phyloP scores from a whole-genome alignment of 2,888 invertebrate genomes.

The Hirtodrosophila trivittata region DNA sequence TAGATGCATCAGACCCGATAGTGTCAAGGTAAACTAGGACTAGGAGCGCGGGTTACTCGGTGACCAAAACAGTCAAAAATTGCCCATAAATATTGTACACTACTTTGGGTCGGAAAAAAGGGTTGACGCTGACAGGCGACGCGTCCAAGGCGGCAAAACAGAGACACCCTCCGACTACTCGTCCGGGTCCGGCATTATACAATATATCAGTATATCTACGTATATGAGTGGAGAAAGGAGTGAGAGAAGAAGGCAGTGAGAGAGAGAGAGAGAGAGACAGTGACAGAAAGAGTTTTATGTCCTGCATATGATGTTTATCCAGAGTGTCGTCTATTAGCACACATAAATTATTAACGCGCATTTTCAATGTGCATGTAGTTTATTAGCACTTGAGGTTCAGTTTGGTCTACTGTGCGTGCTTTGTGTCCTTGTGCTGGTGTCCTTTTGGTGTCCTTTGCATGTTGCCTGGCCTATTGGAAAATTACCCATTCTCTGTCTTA shows the following conservation, averaged over 20 bases:
- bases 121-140: constrained; percentile 71
- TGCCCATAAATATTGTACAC: constrained; percentile 67
- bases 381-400: constrained; percentile 71
- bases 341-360: constrained; percentile 77
- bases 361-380: constrained; percentile 71
- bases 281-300: constrained; percentile 6
- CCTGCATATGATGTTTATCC: constrained; percentile 71
- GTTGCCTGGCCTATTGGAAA: constrained; percentile 50
- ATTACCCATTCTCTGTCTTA: constrained; percentile 36
- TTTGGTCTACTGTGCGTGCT: constrained; percentile 22
- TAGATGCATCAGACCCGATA: constrained; percentile 59
- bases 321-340: constrained; percentile 60
- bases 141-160: constrained; percentile 3
- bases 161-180: constrained; percentile 23
- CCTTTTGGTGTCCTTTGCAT: constrained; percentile 77
- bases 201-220: too few species aligned
- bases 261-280: too few species aligned
- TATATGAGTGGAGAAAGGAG: too few species aligned
- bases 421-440: constrained; percentile 40
- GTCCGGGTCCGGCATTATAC: too few species aligned
- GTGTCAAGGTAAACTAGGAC: constrained; percentile 62
- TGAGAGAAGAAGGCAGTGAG: too few species aligned
- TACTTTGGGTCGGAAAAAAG: constrained; percentile 51
- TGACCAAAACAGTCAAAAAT: constrained; percentile 45
- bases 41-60: constrained; percentile 12